Conservation (phyloP, 1,140 invertebrate species). For the Drosophila guanche region DNA sequence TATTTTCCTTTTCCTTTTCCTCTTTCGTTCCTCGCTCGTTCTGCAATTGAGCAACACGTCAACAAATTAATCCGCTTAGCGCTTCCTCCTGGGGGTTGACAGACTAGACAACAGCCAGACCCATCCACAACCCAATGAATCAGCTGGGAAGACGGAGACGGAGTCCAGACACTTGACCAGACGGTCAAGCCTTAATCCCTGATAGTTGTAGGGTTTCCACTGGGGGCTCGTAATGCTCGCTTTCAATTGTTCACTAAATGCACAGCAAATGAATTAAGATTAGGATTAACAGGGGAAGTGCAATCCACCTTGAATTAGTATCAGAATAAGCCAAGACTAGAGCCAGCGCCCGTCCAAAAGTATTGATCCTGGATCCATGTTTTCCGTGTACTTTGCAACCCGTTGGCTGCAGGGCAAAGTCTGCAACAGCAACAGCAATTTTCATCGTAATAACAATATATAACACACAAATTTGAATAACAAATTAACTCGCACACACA, state of each 20-base stretch:
- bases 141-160: slow-evolving; percentile 1
- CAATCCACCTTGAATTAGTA: no score
- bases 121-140: slow-evolving; percentile 23
- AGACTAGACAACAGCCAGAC: slow-evolving; percentile 68
- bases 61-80: slow-evolving; percentile 75
- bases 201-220: slow-evolving; percentile 70
- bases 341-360: slow-evolving; percentile 12
- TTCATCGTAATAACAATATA: slow-evolving; percentile 79
- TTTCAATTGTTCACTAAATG: slow-evolving; percentile 43
- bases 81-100: slow-evolving; percentile 47
- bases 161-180: slow-evolving; percentile 65
- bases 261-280: slow-evolving; percentile 17
- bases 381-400: slow-evolving; percentile 4
- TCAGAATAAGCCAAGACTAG: no score
- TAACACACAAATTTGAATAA: slow-evolving; percentile 81
- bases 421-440: slow-evolving; percentile 54
- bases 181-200: slow-evolving; percentile 75
- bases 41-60: slow-evolving; percentile 70
- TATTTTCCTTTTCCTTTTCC: neutral
- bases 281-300: slow-evolving; percentile 5
- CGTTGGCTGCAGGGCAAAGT: slow-evolving; percentile 54
- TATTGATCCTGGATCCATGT: slow-evolving; percentile 40
- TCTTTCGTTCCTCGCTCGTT: no score
- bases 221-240: slow-evolving; percentile 2
- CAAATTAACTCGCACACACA: slow-evolving; percentile 72